phyloP scores from a whole-genome alignment of 1,140 invertebrate genomes.

The Pinna nobilis region DNA sequence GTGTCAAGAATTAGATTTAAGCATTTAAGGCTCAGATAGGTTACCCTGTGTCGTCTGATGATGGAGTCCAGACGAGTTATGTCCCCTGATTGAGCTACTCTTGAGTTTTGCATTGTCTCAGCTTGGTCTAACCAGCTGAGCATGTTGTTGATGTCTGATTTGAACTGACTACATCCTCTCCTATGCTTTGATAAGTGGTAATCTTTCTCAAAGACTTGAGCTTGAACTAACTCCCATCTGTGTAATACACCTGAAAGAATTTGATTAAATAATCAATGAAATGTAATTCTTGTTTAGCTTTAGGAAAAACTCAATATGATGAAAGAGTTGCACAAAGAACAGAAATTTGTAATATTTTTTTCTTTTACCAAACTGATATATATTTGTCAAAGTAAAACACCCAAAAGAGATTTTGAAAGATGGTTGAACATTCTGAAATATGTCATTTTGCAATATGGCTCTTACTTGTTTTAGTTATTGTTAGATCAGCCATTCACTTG shows the following conservation, averaged over 20 bases:
- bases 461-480: too few species aligned
- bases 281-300: too few species aligned
- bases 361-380: too few species aligned
- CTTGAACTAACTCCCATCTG: slow-evolving; percentile 80
- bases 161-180: slow-evolving; percentile 91
- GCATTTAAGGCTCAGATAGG: neutral
- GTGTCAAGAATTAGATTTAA: neutral
- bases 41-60: slow-evolving; percentile 82
- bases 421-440: too few species aligned
- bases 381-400: too few species aligned
- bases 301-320: too few species aligned
- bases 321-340: too few species aligned
- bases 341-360: too few species aligned
- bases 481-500: too few species aligned
- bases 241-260: slow-evolving; percentile 74
- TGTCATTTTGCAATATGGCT: too few species aligned
- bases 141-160: slow-evolving; percentile 90
- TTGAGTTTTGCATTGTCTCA: slow-evolving; percentile 85
- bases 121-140: slow-evolving; percentile 93
- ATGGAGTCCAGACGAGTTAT: slow-evolving; percentile 90
- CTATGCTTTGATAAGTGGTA: slow-evolving; percentile 83
- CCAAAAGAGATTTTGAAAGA: too few species aligned
- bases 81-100: slow-evolving; percentile 81
- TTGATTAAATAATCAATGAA: too few species aligned
- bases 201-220: slow-evolving; percentile 83